phyloP scores from a whole-genome alignment of 2,888 invertebrate genomes.

The Nomada goodeniana region DNA sequence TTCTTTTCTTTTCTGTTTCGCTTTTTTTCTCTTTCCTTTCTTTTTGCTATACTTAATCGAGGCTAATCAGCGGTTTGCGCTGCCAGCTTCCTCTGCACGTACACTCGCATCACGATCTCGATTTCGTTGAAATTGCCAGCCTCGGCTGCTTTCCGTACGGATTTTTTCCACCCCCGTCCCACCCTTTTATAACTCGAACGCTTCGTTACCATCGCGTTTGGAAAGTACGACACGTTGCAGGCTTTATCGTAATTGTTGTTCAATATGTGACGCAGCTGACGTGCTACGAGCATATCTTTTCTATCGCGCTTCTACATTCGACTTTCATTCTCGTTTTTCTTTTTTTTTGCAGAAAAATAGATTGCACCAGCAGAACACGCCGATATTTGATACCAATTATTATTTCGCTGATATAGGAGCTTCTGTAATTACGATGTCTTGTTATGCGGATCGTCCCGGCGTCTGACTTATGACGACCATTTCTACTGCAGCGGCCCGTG shows the following conservation, averaged over 20 bases:
- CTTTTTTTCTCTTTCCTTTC: background rate
- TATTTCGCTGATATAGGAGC: background rate
- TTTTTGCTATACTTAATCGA: constrained; percentile 12
- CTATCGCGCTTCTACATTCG: background rate
- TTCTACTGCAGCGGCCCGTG: background rate
- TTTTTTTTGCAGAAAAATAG: background rate
- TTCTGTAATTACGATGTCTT: background rate
- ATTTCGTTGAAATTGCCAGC: constrained; percentile 23
- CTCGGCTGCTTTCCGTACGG: background rate
- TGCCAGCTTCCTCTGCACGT: background rate
- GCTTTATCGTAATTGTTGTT: background rate
- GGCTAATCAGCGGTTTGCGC: constrained; percentile 28
- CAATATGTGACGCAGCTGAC: background rate
- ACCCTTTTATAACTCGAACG: background rate
- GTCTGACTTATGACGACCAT: background rate
- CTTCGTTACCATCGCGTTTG: background rate
- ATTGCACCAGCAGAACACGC: too few species aligned
- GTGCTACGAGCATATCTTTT: background rate
- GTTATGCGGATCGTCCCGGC: too few species aligned
- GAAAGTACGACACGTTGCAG: background rate
- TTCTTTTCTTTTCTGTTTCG: too few species aligned
- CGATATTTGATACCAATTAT: background rate
- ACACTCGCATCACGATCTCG: constrained; percentile 5
- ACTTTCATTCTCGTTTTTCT: background rate
- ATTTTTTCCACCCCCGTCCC: background rate